A percentile compares a stretch with the other conserved stretches of the same genome.
phyloP scores from a whole-genome alignment of 2,797 vertebrate genomes.

The Cirrhinus molitorella region DNA sequence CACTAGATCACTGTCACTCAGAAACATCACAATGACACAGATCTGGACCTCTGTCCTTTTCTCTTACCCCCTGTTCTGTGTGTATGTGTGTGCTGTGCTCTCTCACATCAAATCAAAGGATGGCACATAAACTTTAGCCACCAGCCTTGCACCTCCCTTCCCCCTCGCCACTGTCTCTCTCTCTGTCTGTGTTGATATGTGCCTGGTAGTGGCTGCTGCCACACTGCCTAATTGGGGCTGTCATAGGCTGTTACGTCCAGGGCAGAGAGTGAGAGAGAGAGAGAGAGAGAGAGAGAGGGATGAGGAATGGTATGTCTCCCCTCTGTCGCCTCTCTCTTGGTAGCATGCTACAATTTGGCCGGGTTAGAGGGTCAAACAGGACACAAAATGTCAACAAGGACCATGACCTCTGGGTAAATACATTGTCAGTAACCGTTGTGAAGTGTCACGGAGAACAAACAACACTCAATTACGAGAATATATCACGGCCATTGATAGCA shows the following conservation, averaged over 20 bases:
- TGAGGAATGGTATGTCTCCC: slow-evolving; percentile 48
- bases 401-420: slow-evolving; percentile 34
- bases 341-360: slow-evolving; percentile 32
- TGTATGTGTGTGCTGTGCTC: slow-evolving; percentile 51
- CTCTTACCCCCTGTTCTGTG: slow-evolving; percentile 70
- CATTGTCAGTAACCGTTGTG: slow-evolving; percentile 6
- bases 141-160: slow-evolving; percentile 63
- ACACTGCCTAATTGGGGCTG: slow-evolving; percentile 67
- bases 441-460: background rate
- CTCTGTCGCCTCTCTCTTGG: slow-evolving; percentile 40
- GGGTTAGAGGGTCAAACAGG: slow-evolving; percentile 50
- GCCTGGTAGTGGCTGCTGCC: slow-evolving; percentile 63
- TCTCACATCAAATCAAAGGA: slow-evolving; percentile 77
- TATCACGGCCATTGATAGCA: background rate
- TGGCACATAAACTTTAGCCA: slow-evolving; percentile 72
- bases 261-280: slow-evolving; percentile 37
- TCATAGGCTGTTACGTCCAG: slow-evolving; percentile 63
- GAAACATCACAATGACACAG: slow-evolving; percentile 76
- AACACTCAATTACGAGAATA: background rate
- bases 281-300: slow-evolving; percentile 1
- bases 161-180: slow-evolving; percentile 33
- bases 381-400: slow-evolving; percentile 52
- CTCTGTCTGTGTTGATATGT: slow-evolving; percentile 57
- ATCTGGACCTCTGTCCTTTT: slow-evolving; percentile 77
- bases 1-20: slow-evolving; percentile 79